Evolutionary conservation across 2,888 invertebrate genomes (phyloP).

Genomic region (Tryphoninae sp.): DNA sequence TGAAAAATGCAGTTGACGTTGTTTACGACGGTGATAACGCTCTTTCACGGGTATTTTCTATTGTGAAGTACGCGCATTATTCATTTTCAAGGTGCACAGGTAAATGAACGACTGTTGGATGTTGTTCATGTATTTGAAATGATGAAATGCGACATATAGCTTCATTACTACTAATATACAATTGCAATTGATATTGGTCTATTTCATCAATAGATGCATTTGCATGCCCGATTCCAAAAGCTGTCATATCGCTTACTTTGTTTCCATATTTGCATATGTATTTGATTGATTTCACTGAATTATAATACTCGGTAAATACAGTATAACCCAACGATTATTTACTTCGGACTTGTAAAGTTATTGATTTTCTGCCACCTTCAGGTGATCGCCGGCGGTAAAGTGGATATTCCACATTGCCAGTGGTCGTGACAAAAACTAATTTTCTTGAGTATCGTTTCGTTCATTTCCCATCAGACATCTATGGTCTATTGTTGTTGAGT

Average conservation of each 20-base stretch:
- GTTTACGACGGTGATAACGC: no score
- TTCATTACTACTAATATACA: conserved; percentile 72
- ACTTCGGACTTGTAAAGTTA: not conserved
- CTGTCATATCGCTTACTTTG: not conserved
- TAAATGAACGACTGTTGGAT: conserved; percentile 71
- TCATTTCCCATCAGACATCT: conserved; percentile 24
- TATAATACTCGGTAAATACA: conserved; percentile 25
- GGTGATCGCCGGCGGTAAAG: not conserved
- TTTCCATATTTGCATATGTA: conserved; percentile 43
- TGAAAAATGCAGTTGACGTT: not conserved
- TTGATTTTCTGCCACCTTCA: conserved; percentile 3
- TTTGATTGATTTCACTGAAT: conserved; percentile 35
- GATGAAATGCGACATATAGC: conserved; percentile 68
- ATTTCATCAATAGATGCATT: conserved; percentile 66
- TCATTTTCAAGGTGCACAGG: conserved; percentile 71
- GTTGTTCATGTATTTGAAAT: conserved; percentile 70
- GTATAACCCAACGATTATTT: conserved; percentile 33
- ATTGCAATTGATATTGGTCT: conserved; percentile 39
- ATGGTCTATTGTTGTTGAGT: conserved; percentile 5
- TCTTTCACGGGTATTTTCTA: no score
- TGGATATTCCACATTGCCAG: not conserved
- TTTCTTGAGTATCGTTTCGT: conserved; percentile 33
- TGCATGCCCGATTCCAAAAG: not conserved
- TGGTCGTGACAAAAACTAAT: conserved; percentile 8
- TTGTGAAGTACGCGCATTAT: conserved; percentile 64